Conservation (phyloP, 2,888 invertebrate species). For the Xanthostigma xanthostigma region DNA sequence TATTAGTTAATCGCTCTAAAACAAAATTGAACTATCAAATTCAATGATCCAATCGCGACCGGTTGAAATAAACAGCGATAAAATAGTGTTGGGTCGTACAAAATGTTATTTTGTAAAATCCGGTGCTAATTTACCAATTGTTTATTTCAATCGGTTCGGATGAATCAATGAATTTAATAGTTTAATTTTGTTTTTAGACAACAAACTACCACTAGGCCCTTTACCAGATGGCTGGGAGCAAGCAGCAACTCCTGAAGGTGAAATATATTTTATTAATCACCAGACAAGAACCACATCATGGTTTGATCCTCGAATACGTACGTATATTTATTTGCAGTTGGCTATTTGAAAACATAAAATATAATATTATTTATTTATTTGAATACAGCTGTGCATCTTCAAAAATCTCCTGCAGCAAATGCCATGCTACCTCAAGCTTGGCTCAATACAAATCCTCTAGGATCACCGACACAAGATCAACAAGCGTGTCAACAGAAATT, state of each 20-base stretch:
- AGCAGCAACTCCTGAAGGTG: conserved; percentile 70
- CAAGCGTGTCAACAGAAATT: conserved; percentile 60
- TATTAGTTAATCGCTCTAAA: too few species aligned
- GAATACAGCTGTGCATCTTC: conserved; percentile 35
- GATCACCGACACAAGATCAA: conserved; percentile 40
- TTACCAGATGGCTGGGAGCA: conserved; percentile 83
- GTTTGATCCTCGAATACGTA: conserved; percentile 97
- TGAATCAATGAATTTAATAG: too few species aligned
- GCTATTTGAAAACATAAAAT: background rate
- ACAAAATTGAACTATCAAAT: too few species aligned
- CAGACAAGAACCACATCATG: conserved; percentile 89
- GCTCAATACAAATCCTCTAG: conserved; percentile 28
- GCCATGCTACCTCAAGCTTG: conserved; percentile 38
- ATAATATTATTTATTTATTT: conserved; percentile 7
- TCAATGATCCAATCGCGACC: too few species aligned
- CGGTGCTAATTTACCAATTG: too few species aligned
- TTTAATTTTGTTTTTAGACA: too few species aligned
- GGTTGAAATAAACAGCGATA: too few species aligned
- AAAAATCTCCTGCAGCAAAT: conserved; percentile 38
- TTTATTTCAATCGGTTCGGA: too few species aligned
- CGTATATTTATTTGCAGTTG: conserved; percentile 31
- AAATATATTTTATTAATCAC: conserved; percentile 84
- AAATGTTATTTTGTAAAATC: too few species aligned
- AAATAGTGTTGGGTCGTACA: too few species aligned
- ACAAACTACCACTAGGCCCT: conserved; percentile 37